Evolutionary conservation across 2,888 invertebrate genomes (phyloP).

Genomic region (Temnothorax ravouxi): DNA sequence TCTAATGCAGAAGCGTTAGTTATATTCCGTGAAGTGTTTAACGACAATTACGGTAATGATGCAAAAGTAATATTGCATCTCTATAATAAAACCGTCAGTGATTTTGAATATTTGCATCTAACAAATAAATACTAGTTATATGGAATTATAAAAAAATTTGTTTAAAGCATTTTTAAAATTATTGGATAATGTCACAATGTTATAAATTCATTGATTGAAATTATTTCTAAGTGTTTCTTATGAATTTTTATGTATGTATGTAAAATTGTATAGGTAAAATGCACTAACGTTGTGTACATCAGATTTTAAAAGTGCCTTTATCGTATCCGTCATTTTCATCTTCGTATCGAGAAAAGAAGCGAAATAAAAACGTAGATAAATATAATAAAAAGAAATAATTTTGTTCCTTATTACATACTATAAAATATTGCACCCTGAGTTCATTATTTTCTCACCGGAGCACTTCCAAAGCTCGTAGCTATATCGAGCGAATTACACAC

Average conservation of each 20-base stretch:
- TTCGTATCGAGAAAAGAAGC: conserved; percentile 10
- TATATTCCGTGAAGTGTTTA: not conserved
- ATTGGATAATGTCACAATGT: not conserved
- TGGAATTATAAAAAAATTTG: not conserved
- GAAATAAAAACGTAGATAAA: conserved; percentile 8
- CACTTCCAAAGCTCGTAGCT: too few relatives aligned
- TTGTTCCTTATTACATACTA: conserved; percentile 49
- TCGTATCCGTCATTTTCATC: conserved; percentile 55
- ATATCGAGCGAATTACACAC: too few relatives aligned
- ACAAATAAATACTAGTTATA: not conserved
- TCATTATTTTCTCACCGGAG: too few relatives aligned
- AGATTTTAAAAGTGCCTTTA: conserved; percentile 64
- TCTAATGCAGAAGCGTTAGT: conserved; percentile 19
- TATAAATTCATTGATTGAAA: not conserved
- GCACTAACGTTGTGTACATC: conserved; percentile 15
- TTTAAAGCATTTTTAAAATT: not conserved
- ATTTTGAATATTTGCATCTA: not conserved
- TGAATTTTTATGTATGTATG: not conserved
- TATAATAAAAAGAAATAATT: conserved; percentile 49
- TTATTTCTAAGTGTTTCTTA: not conserved
- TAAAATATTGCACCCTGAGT: too few relatives aligned
- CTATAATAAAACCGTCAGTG: not conserved
- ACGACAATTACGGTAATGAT: not conserved
- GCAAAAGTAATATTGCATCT: not conserved
- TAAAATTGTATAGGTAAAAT: conserved; percentile 32